Conservation (phyloP, 2,888 invertebrate genomes). For the Epinotia bilunana region DNA sequence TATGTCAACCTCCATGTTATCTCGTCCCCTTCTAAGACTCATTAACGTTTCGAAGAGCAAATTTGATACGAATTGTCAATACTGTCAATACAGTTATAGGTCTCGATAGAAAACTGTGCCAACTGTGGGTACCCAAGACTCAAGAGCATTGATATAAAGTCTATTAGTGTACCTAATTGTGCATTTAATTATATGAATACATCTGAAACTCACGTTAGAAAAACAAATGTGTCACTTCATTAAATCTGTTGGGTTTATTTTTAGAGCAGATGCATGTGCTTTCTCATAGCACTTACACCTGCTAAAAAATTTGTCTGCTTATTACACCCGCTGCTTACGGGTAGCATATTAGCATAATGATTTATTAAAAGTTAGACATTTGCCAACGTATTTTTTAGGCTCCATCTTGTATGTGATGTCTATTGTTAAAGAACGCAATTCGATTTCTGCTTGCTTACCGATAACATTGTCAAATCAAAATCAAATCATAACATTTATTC, state of each 20-base stretch:
- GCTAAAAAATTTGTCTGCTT: conserved; percentile 15
- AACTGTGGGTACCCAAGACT: background rate
- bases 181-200: conserved; percentile 23
- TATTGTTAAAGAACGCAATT: background rate
- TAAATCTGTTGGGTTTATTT: conserved; percentile 31
- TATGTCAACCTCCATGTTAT: too few species aligned
- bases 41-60: too few species aligned
- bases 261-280: conserved; percentile 22
- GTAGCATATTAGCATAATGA: conserved; percentile 7
- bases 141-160: conserved; percentile 4
- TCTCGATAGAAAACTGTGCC: background rate
- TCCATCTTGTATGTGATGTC: too few species aligned
- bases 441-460: too few species aligned
- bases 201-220: conserved; percentile 25
- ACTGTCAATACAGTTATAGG: background rate
- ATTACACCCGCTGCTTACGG: conserved; percentile 3
- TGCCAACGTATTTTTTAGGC: background rate
- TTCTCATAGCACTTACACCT: conserved; percentile 35
- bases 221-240: conserved; percentile 42
- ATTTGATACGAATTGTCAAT: background rate
- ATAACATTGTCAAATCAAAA: too few species aligned
- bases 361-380: background rate
- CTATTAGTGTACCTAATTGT: conserved; percentile 12
- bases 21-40: too few species aligned
- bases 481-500: too few species aligned